A percentile compares a stretch with the other conserved stretches of the same genome.
These are phyloP conservation scores for Melanotus villosus DNA, from an alignment of 2,888 invertebrate genomes.

Conservation along the genomic window DNA sequence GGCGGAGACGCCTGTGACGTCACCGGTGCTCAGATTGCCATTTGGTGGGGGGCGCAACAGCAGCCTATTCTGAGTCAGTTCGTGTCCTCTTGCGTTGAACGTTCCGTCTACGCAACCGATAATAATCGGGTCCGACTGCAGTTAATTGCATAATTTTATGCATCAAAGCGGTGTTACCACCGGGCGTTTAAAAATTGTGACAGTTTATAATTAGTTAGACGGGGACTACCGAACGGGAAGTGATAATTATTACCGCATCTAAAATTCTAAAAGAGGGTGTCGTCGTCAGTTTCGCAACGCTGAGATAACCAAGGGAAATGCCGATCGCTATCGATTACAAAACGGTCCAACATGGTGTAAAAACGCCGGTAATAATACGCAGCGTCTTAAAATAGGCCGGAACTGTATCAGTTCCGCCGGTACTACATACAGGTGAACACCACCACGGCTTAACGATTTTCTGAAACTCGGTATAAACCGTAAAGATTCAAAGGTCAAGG, in stretches of 20 bases:
- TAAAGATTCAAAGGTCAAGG: neutral
- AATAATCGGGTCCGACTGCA: neutral
- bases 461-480: no score
- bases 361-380: neutral
- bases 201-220: neutral
- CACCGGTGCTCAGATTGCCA: slow-evolving; percentile 65
- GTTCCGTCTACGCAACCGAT: neutral
- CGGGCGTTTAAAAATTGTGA: neutral
- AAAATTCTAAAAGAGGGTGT: neutral
- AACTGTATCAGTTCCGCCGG: neutral
- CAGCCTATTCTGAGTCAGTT: slow-evolving; percentile 43
- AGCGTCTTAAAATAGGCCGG: no score
- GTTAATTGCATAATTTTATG: neutral
- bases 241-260: neutral
- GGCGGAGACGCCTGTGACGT: slow-evolving; percentile 66
- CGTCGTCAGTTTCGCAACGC: neutral
- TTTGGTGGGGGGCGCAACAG: slow-evolving; percentile 26
- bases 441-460: neutral
- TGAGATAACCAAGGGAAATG: neutral
- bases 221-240: neutral
- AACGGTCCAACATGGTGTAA: neutral
- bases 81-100: slow-evolving; percentile 35
- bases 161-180: neutral
- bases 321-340: slow-evolving; percentile 6
- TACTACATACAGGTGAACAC: neutral